Conservation (phyloP, 2,888 invertebrate species). For the Dermolepida albohirtum region DNA sequence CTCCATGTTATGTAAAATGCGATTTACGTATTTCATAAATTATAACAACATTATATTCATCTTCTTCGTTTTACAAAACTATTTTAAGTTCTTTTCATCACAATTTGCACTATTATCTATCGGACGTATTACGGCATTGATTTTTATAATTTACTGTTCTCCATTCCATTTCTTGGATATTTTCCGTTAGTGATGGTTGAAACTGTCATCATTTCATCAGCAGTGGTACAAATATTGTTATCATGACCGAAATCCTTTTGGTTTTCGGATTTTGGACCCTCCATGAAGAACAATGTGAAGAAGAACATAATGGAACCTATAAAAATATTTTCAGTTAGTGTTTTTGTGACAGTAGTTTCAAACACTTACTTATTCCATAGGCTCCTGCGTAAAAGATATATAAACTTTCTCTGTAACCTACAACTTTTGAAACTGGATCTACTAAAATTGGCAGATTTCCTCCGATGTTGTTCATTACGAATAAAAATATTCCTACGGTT, state of each 20-base stretch:
- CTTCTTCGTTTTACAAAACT: no score
- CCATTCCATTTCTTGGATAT: slow-evolving; percentile 39
- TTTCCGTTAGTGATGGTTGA: slow-evolving; percentile 49
- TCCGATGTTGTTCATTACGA: slow-evolving; percentile 93
- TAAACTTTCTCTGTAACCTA: slow-evolving; percentile 85
- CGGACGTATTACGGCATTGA: no score
- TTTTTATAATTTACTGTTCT: slow-evolving; percentile 49
- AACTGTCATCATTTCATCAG: slow-evolving; percentile 55
- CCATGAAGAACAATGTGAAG: slow-evolving; percentile 84
- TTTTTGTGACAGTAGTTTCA: not conserved
- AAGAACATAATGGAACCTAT: slow-evolving; percentile 86
- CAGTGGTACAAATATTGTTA: slow-evolving; percentile 59
- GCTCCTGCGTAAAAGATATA: slow-evolving; percentile 91
- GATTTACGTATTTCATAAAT: no score
- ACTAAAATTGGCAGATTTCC: slow-evolving; percentile 90
- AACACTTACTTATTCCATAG: slow-evolving; percentile 84
- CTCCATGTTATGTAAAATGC: no score
- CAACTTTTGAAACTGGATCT: slow-evolving; percentile 83
- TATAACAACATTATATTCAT: no score
- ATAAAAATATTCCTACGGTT: slow-evolving; percentile 87
- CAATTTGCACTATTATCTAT: no score
- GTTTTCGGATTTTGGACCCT: slow-evolving; percentile 65
- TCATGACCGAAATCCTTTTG: slow-evolving; percentile 57
- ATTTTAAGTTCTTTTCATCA: no score
- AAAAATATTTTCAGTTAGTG: slow-evolving; percentile 46